A percentile compares a stretch with the other conserved stretches of the same genome.
phyloP scores from a whole-genome alignment of 2,113 vertebrate genomes.

The Myrmecophaga tridactyla region DNA sequence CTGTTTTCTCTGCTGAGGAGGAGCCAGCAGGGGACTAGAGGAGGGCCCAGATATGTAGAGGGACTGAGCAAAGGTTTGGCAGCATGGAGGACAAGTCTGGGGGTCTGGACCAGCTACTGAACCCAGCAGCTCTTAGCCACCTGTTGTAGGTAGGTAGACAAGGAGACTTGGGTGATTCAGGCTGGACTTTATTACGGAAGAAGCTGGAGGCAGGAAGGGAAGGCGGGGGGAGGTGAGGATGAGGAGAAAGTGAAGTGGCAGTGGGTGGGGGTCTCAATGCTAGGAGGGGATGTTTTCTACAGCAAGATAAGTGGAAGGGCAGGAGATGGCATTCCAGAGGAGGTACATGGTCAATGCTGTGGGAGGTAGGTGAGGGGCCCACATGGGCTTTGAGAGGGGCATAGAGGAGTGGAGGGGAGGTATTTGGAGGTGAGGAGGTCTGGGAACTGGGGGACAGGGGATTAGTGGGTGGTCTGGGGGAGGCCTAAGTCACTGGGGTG shows the following conservation, averaged over 20 bases:
- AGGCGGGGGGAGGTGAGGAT: neutral
- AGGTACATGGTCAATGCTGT: rapidly evolving
- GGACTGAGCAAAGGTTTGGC: neutral
- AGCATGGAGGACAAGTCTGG: neutral
- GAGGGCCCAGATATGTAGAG: neutral
- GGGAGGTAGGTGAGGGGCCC: neutral
- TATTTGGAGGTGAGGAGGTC: neutral
- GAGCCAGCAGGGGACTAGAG: neutral
- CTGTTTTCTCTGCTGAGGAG: neutral
- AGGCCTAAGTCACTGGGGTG: too few relatives aligned
- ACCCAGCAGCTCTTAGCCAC: neutral
- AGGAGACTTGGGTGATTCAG: neutral
- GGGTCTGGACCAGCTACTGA: neutral
- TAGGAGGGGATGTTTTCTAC: neutral
- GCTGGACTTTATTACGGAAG: neutral
- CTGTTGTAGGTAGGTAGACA: neutral
- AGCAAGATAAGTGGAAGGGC: neutral
- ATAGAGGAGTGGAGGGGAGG: neutral
- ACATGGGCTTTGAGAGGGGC: neutral
- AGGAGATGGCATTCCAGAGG: neutral
- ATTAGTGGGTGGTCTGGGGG: neutral
- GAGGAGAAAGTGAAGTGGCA: neutral
- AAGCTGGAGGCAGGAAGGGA: neutral
- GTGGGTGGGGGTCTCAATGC: rapidly evolving
- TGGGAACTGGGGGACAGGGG: neutral